phyloP scores from a whole-genome alignment of 2,888 invertebrate species.

The Yponomeuta evonymella region DNA sequence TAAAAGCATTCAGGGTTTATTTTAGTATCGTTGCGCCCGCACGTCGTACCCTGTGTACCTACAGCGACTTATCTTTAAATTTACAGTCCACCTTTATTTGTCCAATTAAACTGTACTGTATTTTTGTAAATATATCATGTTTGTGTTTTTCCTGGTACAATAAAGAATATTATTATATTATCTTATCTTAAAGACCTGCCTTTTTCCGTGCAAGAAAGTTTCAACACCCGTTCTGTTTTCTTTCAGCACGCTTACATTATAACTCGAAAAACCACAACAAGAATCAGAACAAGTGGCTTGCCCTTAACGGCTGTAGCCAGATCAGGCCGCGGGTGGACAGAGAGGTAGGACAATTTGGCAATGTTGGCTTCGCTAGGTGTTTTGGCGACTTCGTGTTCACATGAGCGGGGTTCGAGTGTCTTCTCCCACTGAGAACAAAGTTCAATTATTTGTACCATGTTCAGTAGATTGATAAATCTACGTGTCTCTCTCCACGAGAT shows the following conservation, averaged over 20 bases:
- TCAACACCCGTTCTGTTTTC: background rate
- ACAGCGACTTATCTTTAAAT: too few relatives aligned
- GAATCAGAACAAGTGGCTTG: slow-evolving; percentile 54
- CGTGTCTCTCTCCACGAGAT: background rate
- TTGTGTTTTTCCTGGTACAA: too few relatives aligned
- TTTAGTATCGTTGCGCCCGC: too few relatives aligned
- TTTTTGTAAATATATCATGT: too few relatives aligned
- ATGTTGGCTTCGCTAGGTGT: slow-evolving; percentile 52
- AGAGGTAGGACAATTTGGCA: slow-evolving; percentile 62
- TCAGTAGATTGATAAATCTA: background rate
- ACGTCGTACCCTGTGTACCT: too few relatives aligned
- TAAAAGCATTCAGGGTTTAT: too few relatives aligned
- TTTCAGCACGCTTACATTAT: slow-evolving; percentile 64
- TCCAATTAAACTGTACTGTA: too few relatives aligned
- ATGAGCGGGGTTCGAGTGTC: slow-evolving; percentile 29
- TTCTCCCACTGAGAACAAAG: background rate
- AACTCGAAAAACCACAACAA: slow-evolving; percentile 55
- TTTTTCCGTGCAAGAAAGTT: background rate
- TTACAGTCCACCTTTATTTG: too few relatives aligned
- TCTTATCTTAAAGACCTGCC: background rate
- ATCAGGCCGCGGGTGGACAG: slow-evolving; percentile 23
- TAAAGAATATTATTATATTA: too few relatives aligned
- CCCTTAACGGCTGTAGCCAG: slow-evolving; percentile 27
- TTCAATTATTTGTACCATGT: background rate
- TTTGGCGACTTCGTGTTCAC: slow-evolving; percentile 48